Percentiles rank a stretch among this genome's conserved stretches.
Evolutionary conservation across 2,888 invertebrate species (phyloP).

Genomic region (Drosophila affinis): DNA sequence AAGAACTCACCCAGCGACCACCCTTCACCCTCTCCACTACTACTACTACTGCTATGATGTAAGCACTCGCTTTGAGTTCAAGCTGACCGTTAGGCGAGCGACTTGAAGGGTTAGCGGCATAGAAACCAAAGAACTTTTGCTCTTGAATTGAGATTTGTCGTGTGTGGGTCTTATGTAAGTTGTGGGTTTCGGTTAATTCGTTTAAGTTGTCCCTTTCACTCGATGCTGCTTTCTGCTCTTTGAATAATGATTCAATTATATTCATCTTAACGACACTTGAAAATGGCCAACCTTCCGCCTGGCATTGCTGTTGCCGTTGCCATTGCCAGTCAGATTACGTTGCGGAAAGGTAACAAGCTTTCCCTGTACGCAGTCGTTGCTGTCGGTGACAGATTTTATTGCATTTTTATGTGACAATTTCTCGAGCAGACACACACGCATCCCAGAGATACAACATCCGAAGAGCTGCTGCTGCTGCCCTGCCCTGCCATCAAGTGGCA

Average conservation of each 20-base stretch:
- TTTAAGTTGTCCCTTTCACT: conserved; percentile 51
- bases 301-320: too few relatives aligned
- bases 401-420: conserved; percentile 76
- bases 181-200: conserved; percentile 10
- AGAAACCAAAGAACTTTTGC: conserved; percentile 9
- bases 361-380: conserved; percentile 47
- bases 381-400: conserved; percentile 61
- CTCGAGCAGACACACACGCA: conserved; percentile 29
- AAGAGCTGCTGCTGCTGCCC: background rate
- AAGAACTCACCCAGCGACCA: conserved; percentile 11
- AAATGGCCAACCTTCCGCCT: conserved; percentile 47
- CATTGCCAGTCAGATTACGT: conserved; percentile 53
- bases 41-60: conserved; percentile 24
- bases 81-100: conserved; percentile 37
- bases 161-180: conserved; percentile 50
- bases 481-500: background rate
- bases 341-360: conserved; percentile 71
- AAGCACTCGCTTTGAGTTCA: conserved; percentile 37
- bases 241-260: conserved; percentile 64
- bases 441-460: conserved; percentile 9
- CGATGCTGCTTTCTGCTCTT: conserved; percentile 37
- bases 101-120: conserved; percentile 29
- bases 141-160: background rate
- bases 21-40: background rate
- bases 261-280: conserved; percentile 69